These are phyloP conservation scores for Phyllostomus hastatus DNA, from an alignment of 2,113 vertebrate genomes.

Conservation along the genomic window DNA sequence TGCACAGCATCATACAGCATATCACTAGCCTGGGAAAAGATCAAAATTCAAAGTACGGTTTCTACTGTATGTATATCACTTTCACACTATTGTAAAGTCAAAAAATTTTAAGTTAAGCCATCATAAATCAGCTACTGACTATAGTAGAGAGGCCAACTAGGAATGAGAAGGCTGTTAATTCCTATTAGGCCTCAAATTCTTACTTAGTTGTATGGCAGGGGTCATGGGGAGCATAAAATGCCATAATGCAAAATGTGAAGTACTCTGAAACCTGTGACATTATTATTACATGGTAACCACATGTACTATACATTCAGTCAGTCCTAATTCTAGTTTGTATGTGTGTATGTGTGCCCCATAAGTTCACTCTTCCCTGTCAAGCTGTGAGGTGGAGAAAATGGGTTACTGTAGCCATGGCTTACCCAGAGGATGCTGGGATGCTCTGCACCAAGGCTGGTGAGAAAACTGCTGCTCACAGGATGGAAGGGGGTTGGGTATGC, in stretches of 20 bases:
- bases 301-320: accelerated
- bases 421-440: not conserved
- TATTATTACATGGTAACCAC: not conserved
- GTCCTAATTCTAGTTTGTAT: not conserved
- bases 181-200: not conserved
- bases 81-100: no score
- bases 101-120: not conserved
- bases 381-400: not conserved
- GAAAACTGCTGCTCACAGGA: not conserved
- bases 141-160: not conserved
- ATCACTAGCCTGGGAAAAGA: not conserved
- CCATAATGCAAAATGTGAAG: not conserved
- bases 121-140: not conserved
- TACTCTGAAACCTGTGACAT: not conserved
- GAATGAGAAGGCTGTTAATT: not conserved
- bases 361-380: not conserved
- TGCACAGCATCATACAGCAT: no score
- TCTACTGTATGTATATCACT: no score
- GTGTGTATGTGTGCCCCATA: not conserved
- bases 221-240: not conserved
- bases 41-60: not conserved
- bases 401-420: not conserved
- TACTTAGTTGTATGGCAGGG: not conserved
- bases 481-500: no score
- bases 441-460: not conserved